These are phyloP conservation scores for Paratrypauchen microcephalus DNA, from an alignment of 2,797 vertebrate species.

Conservation along the genomic window DNA sequence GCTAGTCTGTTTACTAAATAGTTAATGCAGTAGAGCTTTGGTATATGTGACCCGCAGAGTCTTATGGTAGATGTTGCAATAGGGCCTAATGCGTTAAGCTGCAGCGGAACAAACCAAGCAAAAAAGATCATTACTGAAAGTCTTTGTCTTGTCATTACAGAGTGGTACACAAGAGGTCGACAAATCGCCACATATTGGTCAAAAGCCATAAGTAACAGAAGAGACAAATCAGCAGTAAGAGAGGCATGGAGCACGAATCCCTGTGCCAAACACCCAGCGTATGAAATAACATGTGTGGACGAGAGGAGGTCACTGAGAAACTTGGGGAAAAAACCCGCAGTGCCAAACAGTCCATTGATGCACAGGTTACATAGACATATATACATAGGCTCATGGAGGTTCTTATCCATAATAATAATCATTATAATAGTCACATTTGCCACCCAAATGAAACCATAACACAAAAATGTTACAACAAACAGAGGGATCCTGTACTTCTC, in stretches of 20 bases:
- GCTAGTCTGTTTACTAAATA: slow-evolving; percentile 39
- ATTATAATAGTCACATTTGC: slow-evolving; percentile 32
- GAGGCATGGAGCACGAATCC: slow-evolving; percentile 47
- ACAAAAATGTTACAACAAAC: slow-evolving; percentile 37
- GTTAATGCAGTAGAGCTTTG: slow-evolving; percentile 44
- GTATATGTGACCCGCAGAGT: slow-evolving; percentile 30
- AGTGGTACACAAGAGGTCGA: slow-evolving; percentile 43
- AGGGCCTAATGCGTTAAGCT: fast-evolving
- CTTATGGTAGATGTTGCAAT: slow-evolving; percentile 6
- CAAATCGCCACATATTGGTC: slow-evolving; percentile 63
- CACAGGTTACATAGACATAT: slow-evolving; percentile 50
- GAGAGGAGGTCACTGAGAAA: slow-evolving; percentile 43
- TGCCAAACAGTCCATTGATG: slow-evolving; percentile 48
- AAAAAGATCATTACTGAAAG: slow-evolving; percentile 38
- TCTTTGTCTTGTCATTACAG: slow-evolving; percentile 38
- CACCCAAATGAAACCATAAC: slow-evolving; percentile 39
- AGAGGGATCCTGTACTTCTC: slow-evolving; percentile 30
- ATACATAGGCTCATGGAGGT: slow-evolving; percentile 62
- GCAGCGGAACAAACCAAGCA: slow-evolving; percentile 36
- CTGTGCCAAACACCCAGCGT: slow-evolving; percentile 46
- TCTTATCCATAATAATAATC: slow-evolving; percentile 38
- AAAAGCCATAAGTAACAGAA: slow-evolving; percentile 53
- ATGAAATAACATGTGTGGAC: slow-evolving; percentile 33
- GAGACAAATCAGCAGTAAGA: slow-evolving; percentile 35
- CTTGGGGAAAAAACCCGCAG: slow-evolving; percentile 56